Evolutionary conservation across 2,888 invertebrate genomes (phyloP), one percentile per base, ranked within the genome.

Genomic region (Heliconius cydno): DNA sequence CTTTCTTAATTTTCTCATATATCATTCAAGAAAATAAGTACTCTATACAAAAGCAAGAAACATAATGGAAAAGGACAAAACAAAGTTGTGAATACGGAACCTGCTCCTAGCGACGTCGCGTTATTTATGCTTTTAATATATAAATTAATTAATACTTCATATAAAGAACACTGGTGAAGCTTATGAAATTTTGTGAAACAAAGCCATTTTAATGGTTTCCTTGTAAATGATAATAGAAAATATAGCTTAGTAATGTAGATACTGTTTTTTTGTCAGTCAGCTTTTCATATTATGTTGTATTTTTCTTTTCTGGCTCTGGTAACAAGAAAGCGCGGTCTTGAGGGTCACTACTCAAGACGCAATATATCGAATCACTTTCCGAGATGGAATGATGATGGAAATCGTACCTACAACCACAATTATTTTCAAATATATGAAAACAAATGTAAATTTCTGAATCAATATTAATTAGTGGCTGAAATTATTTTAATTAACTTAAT

Each of bases 21-120:
- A 70, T 70, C 60, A 73, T 73, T 38, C n/a, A 73, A 38, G 73
- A 57, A 38, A 73, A 30, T 72, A 52, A 60, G 30, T 15, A 15
- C 34, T 73, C n/a, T 28, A 60, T 57, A 73, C 73, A 73, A 73
- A 52, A 60, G 73, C 72, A 22, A n/a, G 72, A n/a, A 60, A 73
- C 15, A 60, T 60, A 38, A 73, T 60, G 15, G 73, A 7, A 15
- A 34, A 73, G n/a, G 34, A 73, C 73, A 73, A 73, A 60, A 38
- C 34, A 60, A 60, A 38, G 34, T 73, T 73, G 15, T 73, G 60
- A 38, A 73, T 73, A 73, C 60, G 57, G n/a, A n/a, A 73, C n/a
- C 73, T 60, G 30, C 34, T 60, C 25, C 15, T 60, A 25, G 60
- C 60, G 34, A 60, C 25, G 22, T 73, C 57, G 60, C 60, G n/a